Conservation (phyloP, 92 coral and sea anemone species). For the Pocillopora meandrina region DNA sequence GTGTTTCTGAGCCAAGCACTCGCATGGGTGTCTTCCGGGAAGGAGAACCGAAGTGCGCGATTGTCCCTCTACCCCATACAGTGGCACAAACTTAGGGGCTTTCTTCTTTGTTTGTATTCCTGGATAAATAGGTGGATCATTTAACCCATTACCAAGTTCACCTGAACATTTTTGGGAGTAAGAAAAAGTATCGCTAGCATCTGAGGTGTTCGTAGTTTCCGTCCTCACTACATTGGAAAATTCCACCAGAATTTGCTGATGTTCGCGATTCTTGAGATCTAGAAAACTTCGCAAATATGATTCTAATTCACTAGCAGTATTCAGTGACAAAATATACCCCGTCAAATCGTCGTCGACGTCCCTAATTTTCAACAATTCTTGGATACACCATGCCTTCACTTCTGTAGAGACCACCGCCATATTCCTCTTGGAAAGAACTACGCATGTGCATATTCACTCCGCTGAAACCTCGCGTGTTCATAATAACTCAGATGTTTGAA, state of each 20-base stretch:
- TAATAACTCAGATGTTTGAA: slow-evolving; percentile 6
- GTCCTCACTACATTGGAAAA: slow-evolving; percentile 22
- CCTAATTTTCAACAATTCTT: slow-evolving; percentile 79
- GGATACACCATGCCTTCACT: slow-evolving; percentile 77
- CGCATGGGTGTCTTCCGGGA: slow-evolving; percentile 97
- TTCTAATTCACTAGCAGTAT: slow-evolving; percentile 59
- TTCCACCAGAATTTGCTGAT: slow-evolving; percentile 58
- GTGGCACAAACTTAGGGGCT: slow-evolving; percentile 77
- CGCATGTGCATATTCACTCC: slow-evolving; percentile 30
- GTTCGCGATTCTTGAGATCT: slow-evolving; percentile 60
- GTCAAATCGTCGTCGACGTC: slow-evolving; percentile 81
- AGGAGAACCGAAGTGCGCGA: slow-evolving; percentile 86
- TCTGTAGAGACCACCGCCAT: slow-evolving; percentile 72
- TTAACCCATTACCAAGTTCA: background rate
- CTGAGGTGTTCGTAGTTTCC: background rate
- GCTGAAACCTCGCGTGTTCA: slow-evolving; percentile 15
- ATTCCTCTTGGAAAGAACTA: slow-evolving; percentile 19
- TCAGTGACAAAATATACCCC: slow-evolving; percentile 75
- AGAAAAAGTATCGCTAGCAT: slow-evolving; percentile 3
- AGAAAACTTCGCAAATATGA: slow-evolving; percentile 76
- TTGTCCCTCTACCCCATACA: slow-evolving; percentile 93
- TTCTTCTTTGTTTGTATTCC: slow-evolving; percentile 76
- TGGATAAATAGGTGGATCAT: slow-evolving; percentile 15
- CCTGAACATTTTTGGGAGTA: slow-evolving; percentile 27
- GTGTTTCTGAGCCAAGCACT: slow-evolving; percentile 95